Base-by-base conservation (phyloP, 2,797 vertebrate genomes). In the Furcifer pardalis region DNA sequence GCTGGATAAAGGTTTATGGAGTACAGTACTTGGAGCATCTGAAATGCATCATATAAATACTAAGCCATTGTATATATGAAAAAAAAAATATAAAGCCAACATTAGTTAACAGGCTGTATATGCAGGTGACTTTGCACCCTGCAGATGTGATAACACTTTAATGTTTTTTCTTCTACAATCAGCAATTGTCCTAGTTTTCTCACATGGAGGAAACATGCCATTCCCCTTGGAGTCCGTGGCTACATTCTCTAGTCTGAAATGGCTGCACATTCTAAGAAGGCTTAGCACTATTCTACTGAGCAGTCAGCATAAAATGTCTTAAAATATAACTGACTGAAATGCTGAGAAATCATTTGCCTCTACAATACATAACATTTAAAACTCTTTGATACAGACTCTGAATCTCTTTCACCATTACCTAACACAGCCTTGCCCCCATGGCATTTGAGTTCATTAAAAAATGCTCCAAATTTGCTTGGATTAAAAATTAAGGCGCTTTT, bases 321-420 rank as follows among this genome's bases (percentile, higher is more conserved):
- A 79, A 68, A 40, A 46, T 17, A 23, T 69, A n/a, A 27, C 78
- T 56, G 65, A 35, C 63, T 19, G 46, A 68, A 68, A 68, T 62
- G 35, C 66, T 40, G 49, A 42, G 66, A 35, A 17, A 15, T 8
- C 66, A 71, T 32, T 59, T 62, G 42, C 25, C 44, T 83, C 46
- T 71, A 49, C 32, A 49, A 75, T 82, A 74, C 71, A 74, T 75
- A 65, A 49, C 23, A 75, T 75, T 32, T 62, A 74, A 82, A 74
- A 74, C 40, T 37, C 19, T 60, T 82, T 82, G 71, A 74, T n/a
- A 44, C 46, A 73, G 69, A 65, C 72, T 30, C 60, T 30, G 59
- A 75, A 66, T 82, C 59, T 65, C n/a, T 62, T 23, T 60, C 23
- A 27, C 32, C 17, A 13, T 75, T 72, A 82, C 32, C 60, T 65